Base-by-base conservation (phyloP, 2,797 vertebrate species). In the Epinephelus malabaricus region DNA sequence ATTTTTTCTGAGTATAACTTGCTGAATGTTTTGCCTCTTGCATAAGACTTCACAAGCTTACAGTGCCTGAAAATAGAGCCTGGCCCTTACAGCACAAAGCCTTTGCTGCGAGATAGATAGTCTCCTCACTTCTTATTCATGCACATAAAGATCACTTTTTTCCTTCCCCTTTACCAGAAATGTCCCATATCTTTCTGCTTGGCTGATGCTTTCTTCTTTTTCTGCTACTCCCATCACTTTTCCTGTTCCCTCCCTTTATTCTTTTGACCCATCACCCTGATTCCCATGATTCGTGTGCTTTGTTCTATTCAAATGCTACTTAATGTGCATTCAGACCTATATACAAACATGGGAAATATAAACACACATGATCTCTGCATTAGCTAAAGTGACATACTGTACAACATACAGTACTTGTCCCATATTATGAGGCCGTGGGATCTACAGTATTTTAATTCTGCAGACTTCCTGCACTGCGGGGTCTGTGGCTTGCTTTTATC, bases 31-130 rank as follows among this genome's bases (percentile, higher is more conserved):
- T 70, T 19, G 0, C 54, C 21, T 64, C 73, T 72, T 70, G 47
- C 40, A 11, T 66, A 56, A 68, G 58, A 64, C 55, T 68, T 47
- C 46, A 78, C 21, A 19, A n/a, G 62, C n/a, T 74, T 60, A 47
- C 13, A 68, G 11, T 10, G 19, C 2, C 77, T 76, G 49, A 71
- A 78, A 82, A 74, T 40, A 78, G 50, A 65, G 2, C 21, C 51
- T 59, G 45, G 19, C 47, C 23, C 85, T 65, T 9, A 6, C 18
- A 7, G 43, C 49, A 51, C 55, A 49, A 70, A 53, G 18, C 23
- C 23, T 59, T 38, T 27, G 54, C 70, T 51, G 1, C 1, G 53
- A 82, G 34, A 62, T 19, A 6, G 30, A 60, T 1, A n/a, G 43
- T 34, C 47, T 72, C 23, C 12, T 56, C 63, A 53, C 55, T 38